Base-by-base conservation (phyloP, 92 coral and sea anemone species). In the Siderastrea siderea region DNA sequence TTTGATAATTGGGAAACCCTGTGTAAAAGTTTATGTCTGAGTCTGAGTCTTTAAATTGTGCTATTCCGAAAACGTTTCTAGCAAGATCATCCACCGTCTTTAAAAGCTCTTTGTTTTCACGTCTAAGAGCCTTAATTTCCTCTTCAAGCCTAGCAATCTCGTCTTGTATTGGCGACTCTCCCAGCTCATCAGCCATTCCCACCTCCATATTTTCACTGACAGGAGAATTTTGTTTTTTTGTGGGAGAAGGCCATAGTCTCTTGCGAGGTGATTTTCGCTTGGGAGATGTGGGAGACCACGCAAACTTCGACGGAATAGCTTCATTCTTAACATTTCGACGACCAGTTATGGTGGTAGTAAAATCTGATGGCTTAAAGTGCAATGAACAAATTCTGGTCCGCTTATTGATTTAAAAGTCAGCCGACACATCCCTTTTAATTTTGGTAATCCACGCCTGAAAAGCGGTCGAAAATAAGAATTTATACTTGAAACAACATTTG, bases 401-500 rank as follows among this genome's bases (percentile, higher is more conserved):
- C 78, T 73, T 54, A 45, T 7, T 73, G 8, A 73, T 49, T 73
- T 73, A 38, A 16, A 73, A 73, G 15, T 73, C 78, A 61, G 3
- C 38, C 78, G 59, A 73, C 14, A n/a, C 78, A 51, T 73, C 78
- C 51, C 78, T 71, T 50, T 61, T 61, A n/a, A 73, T 73, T 73
- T 73, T n/a, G 57, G n/a, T 52, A 16, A 73, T 61, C 78, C 78
- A 73, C 2, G 63, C 19, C 78, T 73, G 57, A 5, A 73, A 73
- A 73, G 9, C 2, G 1, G 10, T 71, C 38, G 55, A n/a, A 69
- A 44, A 47, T 69, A 46, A 51, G 0, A 74, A 14, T 43, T 43
- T 26, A 26, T 26, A 26, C 38, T 26, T 26, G 38, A 26, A 26
- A 26, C 38, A 26, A 26, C 38, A 26, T 26, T 26, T 26, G 38